Base-by-base conservation (phyloP, 2,797 vertebrate species). In the Tenualosa thibaudeaui region DNA sequence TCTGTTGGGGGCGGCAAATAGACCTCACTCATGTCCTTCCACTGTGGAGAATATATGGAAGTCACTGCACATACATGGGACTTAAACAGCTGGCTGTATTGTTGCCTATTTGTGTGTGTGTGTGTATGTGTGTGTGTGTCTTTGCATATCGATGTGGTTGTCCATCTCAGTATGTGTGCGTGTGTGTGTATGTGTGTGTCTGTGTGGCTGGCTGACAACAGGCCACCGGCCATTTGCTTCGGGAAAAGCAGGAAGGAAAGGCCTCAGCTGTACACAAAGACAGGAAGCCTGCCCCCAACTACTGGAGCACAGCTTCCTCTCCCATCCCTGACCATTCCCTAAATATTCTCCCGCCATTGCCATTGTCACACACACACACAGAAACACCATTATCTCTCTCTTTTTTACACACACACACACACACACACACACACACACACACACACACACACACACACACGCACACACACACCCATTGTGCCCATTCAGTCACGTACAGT, bases 221-320 rank as follows among this genome's bases (percentile, higher is more conserved):
- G 68, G 68, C 37, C 26, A 26, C 9, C 1, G 9, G 3, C 49
- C 5, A 12, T n/a, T 31, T 31, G 40, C 9, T 51, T 58, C 15
- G 50, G 53, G 31, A 62, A 81, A 83, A 26, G 49, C 85, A 87
- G 90, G 89, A 92, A 90, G 89, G 89, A 90, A 91, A 87, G 40
- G 8, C 6, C 49, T 46, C 82, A 22, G 85, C 83, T 19, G 24
- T 49, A 78, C 84, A 92, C 91, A 92, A 92, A 92, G 89, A 88
- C 86, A 85, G 90, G 91, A 92, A 91, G 87, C 82, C 43, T 81
- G 60, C 54, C 26, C 71, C 71, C 37, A 37, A 83, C 71, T 82
- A 81, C 82, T 54, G 46, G 81, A 81, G 83, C 40, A 65, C 68
- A 3, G 10, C 81, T 88, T 86, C 86, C 87, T 82, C 43, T 82